These are phyloP conservation scores for Chloropsis hardwickii DNA, from an alignment of 2,113 vertebrate genomes.

Conservation along the genomic window DNA sequence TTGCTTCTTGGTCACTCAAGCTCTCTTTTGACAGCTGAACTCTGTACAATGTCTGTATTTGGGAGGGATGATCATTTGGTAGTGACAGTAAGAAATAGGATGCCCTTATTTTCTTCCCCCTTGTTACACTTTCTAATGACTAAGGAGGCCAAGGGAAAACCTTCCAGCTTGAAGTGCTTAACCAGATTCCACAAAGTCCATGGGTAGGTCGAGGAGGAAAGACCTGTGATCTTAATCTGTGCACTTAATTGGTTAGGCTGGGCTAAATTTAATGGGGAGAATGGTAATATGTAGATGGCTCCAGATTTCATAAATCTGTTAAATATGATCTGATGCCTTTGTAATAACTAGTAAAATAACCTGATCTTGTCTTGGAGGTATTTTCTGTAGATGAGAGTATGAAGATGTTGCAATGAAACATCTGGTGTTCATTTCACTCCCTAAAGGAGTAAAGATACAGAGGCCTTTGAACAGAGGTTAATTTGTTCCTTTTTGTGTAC, in stretches of 20 bases:
- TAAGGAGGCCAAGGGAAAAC: not conserved
- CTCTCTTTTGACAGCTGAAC: not conserved
- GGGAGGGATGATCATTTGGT: not conserved
- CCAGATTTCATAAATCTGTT: conserved; percentile 50
- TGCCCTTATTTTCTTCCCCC: not conserved
- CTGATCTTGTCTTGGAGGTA: conserved; percentile 1
- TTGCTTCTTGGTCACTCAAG: not conserved
- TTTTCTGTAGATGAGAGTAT: conserved; percentile 14
- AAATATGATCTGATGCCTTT: conserved; percentile 44
- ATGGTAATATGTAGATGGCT: conserved; percentile 16
- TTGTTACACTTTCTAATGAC: not conserved
- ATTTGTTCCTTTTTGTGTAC: conserved; percentile 64
- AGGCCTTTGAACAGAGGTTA: conserved; percentile 70
- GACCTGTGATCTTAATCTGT: conserved; percentile 41
- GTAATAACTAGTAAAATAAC: conserved; percentile 56
- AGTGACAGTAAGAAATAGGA: not conserved
- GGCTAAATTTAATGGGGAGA: conserved; percentile 17
- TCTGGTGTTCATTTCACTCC: conserved; percentile 73
- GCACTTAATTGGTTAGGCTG: conserved; percentile 44
- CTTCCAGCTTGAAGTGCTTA: not conserved
- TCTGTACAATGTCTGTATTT: not conserved
- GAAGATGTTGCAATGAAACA: conserved; percentile 69
- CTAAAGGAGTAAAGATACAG: conserved; percentile 30
- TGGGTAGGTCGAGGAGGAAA: not conserved
- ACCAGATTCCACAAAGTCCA: not conserved